These are phyloP conservation scores for Labrus mixtus DNA, from an alignment of 2,113 vertebrate species.

Conservation along the genomic window DNA sequence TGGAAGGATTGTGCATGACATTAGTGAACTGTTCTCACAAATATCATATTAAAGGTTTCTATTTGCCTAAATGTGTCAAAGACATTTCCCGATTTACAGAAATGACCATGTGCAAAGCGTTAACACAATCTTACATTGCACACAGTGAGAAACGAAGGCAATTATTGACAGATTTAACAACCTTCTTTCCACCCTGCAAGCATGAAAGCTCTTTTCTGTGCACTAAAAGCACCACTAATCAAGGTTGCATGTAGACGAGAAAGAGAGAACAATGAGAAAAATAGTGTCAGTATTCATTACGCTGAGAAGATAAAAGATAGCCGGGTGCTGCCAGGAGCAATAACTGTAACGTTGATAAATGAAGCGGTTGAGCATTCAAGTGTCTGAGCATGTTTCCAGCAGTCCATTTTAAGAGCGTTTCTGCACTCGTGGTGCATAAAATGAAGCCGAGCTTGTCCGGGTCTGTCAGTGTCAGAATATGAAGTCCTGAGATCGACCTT, in stretches of 20 bases:
- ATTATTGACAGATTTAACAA: constrained; percentile 51
- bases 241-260: constrained; percentile 49
- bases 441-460: constrained; percentile 64
- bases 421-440: constrained; percentile 55
- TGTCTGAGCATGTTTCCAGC: constrained; percentile 62
- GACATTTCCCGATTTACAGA: background rate
- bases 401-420: constrained; percentile 58
- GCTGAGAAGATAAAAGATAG: constrained; percentile 65
- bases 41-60: constrained; percentile 34
- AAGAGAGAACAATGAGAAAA: constrained; percentile 67
- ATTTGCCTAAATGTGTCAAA: background rate
- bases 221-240: constrained; percentile 34
- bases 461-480: constrained; percentile 58
- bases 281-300: constrained; percentile 69
- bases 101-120: background rate
- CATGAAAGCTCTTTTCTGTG: constrained; percentile 12
- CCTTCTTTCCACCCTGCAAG: constrained; percentile 2
- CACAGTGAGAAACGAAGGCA: constrained; percentile 26
- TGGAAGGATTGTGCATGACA: constrained; percentile 39
- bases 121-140: background rate
- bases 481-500: constrained; percentile 52
- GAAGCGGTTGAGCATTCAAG: constrained; percentile 70
- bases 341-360: constrained; percentile 73
- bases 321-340: constrained; percentile 69
- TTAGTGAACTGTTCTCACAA: constrained; percentile 8